These are phyloP conservation scores for Petrocephalus microphthalmus DNA, from an alignment of 2,113 vertebrate genomes.

Conservation along the genomic window DNA sequence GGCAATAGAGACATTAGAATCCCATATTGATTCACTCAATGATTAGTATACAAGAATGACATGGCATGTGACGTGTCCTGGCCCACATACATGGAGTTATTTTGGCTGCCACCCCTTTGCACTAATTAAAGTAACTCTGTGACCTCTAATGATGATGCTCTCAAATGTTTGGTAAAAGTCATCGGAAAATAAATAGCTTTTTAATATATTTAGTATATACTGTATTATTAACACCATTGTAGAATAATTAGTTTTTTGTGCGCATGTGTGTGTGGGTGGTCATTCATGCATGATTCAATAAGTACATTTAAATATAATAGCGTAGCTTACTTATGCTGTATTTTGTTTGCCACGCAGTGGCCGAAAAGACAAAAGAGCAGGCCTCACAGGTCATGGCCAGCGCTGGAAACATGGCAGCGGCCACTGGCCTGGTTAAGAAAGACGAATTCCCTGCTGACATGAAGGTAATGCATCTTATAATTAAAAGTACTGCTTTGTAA, in stretches of 20 bases:
- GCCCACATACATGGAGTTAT: neutral
- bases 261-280: neutral
- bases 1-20: neutral
- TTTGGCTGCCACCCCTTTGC: neutral
- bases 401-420: constrained; percentile 85
- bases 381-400: constrained; percentile 75
- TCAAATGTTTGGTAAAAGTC: neutral
- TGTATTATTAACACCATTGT: neutral
- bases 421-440: constrained; percentile 89
- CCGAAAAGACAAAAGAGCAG: constrained; percentile 91
- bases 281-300: neutral
- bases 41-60: neutral
- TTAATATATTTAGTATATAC: neutral
- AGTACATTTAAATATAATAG: neutral
- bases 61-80: neutral
- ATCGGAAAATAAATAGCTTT: neutral
- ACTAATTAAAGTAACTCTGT: neutral
- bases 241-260: neutral
- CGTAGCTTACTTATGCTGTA: neutral
- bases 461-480: constrained; percentile 66
- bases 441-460: constrained; percentile 89
- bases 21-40: neutral
- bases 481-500: neutral
- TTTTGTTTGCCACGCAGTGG: constrained; percentile 64
- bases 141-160: neutral